Conservation (phyloP, 1,140 invertebrate species). For the Ceratina australensis region DNA sequence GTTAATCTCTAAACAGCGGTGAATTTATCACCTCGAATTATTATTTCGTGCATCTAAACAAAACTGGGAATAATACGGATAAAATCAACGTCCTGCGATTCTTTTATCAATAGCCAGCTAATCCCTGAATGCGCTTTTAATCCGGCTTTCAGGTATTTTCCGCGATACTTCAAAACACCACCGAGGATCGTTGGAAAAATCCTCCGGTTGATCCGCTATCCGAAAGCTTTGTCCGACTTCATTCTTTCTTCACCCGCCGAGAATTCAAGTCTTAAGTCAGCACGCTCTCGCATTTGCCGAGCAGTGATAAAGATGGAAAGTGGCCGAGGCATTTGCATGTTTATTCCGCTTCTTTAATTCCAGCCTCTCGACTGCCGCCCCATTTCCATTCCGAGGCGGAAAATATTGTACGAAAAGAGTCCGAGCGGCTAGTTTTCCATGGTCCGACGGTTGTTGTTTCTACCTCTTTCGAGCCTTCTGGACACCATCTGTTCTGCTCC, state of each 20-base stretch:
- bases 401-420: conserved; percentile 2
- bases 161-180: background rate
- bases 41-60: too few species aligned
- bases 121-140: background rate
- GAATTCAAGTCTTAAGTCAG: conserved; percentile 37
- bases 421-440: background rate
- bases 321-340: conserved; percentile 67
- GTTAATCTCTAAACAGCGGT: too few species aligned
- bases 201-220: background rate
- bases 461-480: background rate
- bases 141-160: background rate
- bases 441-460: background rate
- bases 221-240: conserved; percentile 27
- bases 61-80: too few species aligned
- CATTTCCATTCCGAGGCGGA: background rate
- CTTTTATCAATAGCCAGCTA: background rate
- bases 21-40: too few species aligned
- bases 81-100: too few species aligned
- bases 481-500: background rate
- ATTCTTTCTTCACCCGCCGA: background rate
- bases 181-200: background rate
- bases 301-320: conserved; percentile 68
- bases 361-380: background rate
- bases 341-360: conserved; percentile 69
- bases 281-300: conserved; percentile 59